Evolutionary conservation across 2,113 vertebrate genomes (phyloP).

Genomic region (Pampusana beccarii): DNA sequence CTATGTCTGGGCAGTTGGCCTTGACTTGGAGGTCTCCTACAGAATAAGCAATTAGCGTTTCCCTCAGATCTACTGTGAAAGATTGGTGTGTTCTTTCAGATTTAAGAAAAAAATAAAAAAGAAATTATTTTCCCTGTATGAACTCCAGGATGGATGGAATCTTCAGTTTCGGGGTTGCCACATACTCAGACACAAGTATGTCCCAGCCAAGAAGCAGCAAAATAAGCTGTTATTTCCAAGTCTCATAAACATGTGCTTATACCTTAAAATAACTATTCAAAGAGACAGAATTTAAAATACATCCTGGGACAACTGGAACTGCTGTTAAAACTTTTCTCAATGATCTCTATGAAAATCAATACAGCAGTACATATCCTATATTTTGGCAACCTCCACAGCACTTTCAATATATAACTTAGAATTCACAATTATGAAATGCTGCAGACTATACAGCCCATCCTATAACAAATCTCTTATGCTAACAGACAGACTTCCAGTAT

Average conservation of each 20-base stretch:
- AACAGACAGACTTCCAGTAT: not conserved
- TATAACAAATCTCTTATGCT: not conserved
- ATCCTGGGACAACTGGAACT: not conserved
- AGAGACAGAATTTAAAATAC: not conserved
- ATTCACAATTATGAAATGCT: accelerated
- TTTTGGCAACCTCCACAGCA: not conserved
- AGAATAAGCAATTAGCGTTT: not conserved
- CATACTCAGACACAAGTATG: not conserved
- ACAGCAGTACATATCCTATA: accelerated
- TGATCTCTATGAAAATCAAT: accelerated
- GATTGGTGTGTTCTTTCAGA: accelerated
- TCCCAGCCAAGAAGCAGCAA: not conserved
- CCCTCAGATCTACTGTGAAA: not conserved
- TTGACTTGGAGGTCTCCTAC: not conserved
- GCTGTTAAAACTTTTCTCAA: not conserved
- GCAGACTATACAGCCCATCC: accelerated
- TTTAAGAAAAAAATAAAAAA: not conserved
- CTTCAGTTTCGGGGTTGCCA: not conserved
- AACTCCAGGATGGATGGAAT: not conserved
- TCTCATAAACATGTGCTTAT: accelerated
- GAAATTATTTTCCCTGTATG: accelerated
- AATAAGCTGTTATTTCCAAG: not conserved
- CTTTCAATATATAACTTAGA: accelerated
- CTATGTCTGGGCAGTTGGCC: accelerated
- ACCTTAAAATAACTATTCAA: accelerated